Evolutionary conservation across 2,888 invertebrate genomes (phyloP).

Genomic region (Rapana venosa): DNA sequence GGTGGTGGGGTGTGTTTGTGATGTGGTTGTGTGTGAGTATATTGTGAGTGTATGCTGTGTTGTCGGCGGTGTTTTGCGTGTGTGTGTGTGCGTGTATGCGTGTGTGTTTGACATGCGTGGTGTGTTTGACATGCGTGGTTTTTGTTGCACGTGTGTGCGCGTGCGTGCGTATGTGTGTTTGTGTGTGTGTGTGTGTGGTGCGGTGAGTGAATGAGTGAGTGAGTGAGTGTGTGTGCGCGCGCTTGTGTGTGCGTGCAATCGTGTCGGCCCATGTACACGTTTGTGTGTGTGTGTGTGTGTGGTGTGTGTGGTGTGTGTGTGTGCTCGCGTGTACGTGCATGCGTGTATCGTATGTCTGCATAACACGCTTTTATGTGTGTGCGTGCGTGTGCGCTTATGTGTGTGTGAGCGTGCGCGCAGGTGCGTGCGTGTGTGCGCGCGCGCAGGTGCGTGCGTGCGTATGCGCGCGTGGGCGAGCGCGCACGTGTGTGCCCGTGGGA

Average conservation of each 20-base stretch:
- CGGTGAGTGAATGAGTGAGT: no score
- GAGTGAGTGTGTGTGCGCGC: background rate
- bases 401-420: background rate
- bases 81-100: no score
- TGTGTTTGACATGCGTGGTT: no score
- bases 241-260: background rate
- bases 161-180: background rate
- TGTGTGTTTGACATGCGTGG: no score
- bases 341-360: background rate
- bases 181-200: no score
- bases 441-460: background rate
- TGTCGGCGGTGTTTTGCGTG: no score
- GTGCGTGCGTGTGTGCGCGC: background rate
- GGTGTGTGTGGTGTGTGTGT: background rate
- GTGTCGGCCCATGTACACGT: background rate
- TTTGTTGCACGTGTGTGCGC: no score
- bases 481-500: background rate
- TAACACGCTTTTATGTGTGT: background rate
- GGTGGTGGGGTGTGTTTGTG: no score
- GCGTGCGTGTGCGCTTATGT: background rate
- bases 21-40: no score
- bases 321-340: background rate
- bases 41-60: no score
- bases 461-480: background rate
- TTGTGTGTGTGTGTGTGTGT: background rate